Evolutionary conservation across 2,113 vertebrate species (phyloP), one percentile per base, ranked within the genome.

Genomic region (Pipra filicauda): DNA sequence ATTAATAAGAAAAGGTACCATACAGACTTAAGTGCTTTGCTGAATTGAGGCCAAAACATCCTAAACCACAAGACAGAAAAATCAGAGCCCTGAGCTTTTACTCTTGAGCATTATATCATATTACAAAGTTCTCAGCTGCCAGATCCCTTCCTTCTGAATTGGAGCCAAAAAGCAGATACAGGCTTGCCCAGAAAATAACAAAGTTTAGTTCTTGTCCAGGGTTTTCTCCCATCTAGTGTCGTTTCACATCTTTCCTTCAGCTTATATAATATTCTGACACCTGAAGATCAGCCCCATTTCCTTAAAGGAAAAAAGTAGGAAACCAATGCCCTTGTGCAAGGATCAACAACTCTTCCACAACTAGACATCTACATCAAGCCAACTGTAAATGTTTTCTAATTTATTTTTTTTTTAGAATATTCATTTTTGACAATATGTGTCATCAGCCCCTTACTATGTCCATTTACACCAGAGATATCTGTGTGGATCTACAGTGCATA

Each of bases 101-200:
- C 58, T 67, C n/a, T 62, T 65, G 8, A 87, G 20, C 24, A 59
- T 30, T 79, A 28, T 35, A 54, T 49, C 43, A 11, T 74, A 52
- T 91, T 62, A 79, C 6, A 8, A 35, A 76, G 30, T 49, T 79
- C 31, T 35, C 26, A 17, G 20, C 24, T 87, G 62, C 73, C 48
- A 67, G 54, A 90, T 64, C 6, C 33, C n/a, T 41, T 91, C 79
- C 43, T 83, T 91, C 75, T 91, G 66, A 93, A 96, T 17, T 26
- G 6, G 33, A 65, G 90, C 82, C 93, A 92, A 93, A 88, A 91
- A 66, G 8, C 86, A 95, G 55, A 95, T 46, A 89, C n/a, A 83
- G 55, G 30, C 78, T 88, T 92, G 83, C 79, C 83, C 82, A 52
- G 48, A 83, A 95, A 97, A 94, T 15, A 75, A 31, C 37, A 52